Base-by-base conservation (phyloP, 2,888 invertebrate species). In the Sphinx pinastri region DNA sequence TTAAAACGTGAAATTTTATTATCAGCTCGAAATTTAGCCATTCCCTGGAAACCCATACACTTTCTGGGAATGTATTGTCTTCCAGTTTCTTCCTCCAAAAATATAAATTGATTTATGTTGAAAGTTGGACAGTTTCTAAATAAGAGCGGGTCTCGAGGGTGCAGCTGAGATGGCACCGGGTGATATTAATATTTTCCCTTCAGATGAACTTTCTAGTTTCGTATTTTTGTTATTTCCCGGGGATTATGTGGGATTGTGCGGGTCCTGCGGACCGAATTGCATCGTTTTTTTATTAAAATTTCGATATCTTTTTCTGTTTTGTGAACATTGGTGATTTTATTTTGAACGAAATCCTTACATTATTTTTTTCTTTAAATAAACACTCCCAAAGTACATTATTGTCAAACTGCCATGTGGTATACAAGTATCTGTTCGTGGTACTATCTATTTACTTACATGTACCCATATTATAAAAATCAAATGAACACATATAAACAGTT, bases 71-170 rank as follows among this genome's bases (percentile, higher is more conserved):
- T 1, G 0, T 55, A 55, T 74, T 45, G 72, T 78, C 75, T 38
- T 38, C 45, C 16, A 16, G 0, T 79, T 80, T 77, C 75, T 77
- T 75, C 75, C 77, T 77, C 74, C 73, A 73, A 71, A 75, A 76
- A 77, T 80, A 81, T 76, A 77, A 84, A 84, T 86, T 86, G 86
- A 84, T 86, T 85, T 84, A 85, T 81, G 78, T 75, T 71, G 67
- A 70, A 84, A 85, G 79, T 85, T 84, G 74, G 84, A 86, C 85
- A 81, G 81, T 80, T 84, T 72, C 75, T 81, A 81, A 82, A 84
- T 81, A 81, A 80, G 80, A 73, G 77, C 77, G 72, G 38, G 71
- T 79, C 79, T 79, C 79, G 74, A 74, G 75, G 68, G 75, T 73
- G 74, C 71, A 71, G 70, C 69, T 68, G 72, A 73, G 74, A 74